Evolutionary conservation across 2,888 invertebrate genomes (phyloP).

Genomic region (Macrophya annulata): DNA sequence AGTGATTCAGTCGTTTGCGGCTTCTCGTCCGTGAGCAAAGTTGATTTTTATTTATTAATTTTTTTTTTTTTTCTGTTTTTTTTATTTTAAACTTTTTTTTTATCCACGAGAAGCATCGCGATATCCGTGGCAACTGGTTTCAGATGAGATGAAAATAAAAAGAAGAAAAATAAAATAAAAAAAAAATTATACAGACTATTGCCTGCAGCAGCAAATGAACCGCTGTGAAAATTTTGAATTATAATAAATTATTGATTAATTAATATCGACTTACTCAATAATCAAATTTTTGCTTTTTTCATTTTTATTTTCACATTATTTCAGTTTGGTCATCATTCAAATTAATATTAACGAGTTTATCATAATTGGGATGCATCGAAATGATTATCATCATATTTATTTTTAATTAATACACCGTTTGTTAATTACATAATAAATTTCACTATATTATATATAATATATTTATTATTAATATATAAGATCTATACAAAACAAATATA

Average conservation of each 20-base stretch:
- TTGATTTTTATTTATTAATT: not conserved
- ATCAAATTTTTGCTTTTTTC: not conserved
- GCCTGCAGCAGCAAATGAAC: not conserved
- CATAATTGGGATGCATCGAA: not conserved
- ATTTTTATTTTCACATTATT: not conserved
- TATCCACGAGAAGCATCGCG: conserved; percentile 49
- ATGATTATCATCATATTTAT: not conserved
- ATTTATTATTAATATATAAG: not conserved
- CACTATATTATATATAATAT: not conserved
- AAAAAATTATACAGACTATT: not conserved
- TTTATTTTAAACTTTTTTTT: conserved; percentile 38
- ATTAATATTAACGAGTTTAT: not conserved
- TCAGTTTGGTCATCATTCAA: not conserved
- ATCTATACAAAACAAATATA: conserved; percentile 34
- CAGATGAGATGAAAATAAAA: not conserved
- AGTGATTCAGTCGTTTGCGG: conserved; percentile 31
- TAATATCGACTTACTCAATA: not conserved
- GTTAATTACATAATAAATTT: conserved; percentile 17
- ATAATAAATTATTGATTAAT: not conserved
- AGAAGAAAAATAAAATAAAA: no score
- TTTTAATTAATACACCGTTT: conserved; percentile 25
- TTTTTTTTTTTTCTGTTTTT: conserved; percentile 29
- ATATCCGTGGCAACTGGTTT: conserved; percentile 51
- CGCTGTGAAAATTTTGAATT: not conserved
- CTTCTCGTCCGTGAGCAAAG: conserved; percentile 1